Conservation (phyloP, 2,797 vertebrate species). For the Heliangelus exortis region DNA sequence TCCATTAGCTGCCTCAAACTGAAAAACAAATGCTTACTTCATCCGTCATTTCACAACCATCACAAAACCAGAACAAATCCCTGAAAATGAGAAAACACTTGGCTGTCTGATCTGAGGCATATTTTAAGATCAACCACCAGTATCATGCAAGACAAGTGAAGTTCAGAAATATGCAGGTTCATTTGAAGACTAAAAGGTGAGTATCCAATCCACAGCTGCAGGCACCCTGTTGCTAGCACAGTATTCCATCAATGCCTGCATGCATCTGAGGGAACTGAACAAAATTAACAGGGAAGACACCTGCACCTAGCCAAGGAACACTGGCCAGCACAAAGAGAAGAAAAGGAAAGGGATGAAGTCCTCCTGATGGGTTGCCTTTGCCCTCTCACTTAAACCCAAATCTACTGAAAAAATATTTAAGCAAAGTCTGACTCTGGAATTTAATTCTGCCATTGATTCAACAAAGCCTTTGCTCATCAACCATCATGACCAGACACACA, state of each 20-base stretch:
- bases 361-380: background rate
- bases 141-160: background rate
- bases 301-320: background rate
- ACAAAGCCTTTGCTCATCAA: background rate
- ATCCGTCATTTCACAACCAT: background rate
- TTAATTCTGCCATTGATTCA: background rate
- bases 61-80: background rate
- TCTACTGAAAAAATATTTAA: background rate
- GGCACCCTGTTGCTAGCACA: background rate
- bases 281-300: background rate
- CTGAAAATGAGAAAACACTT: background rate
- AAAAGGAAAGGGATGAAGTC: background rate
- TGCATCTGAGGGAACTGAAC: background rate
- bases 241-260: background rate
- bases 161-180: background rate
- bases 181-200: background rate
- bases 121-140: background rate
- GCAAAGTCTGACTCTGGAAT: background rate
- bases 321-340: background rate
- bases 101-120: background rate
- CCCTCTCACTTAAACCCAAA: background rate
- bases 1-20: conserved; percentile 54
- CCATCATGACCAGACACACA: rapidly evolving
- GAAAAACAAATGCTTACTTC: conserved; percentile 29
- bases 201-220: background rate